Conservation (phyloP, 2,888 invertebrate genomes). For the Phasia obesa region DNA sequence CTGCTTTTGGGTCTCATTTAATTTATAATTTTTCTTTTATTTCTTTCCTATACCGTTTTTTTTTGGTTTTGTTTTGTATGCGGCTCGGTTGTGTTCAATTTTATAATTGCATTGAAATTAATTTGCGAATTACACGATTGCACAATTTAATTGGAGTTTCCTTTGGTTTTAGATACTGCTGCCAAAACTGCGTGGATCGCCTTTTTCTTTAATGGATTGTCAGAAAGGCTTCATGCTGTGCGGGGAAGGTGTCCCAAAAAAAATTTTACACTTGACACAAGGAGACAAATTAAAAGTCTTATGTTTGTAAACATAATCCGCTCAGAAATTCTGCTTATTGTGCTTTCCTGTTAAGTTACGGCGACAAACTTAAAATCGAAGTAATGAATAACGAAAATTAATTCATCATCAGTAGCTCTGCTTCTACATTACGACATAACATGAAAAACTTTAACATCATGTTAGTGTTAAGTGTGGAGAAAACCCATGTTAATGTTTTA, state of each 20-base stretch:
- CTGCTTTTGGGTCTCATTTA: constrained; percentile 27
- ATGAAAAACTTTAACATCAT: too few species aligned
- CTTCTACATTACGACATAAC: too few species aligned
- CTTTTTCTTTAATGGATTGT: constrained; percentile 58
- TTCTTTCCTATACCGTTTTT: constrained; percentile 9
- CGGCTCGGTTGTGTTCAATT: constrained; percentile 75
- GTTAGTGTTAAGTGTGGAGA: too few species aligned
- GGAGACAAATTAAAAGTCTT: too few species aligned
- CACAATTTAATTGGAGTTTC: constrained; percentile 81
- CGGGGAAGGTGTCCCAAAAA: constrained; percentile 27
- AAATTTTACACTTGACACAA: too few species aligned
- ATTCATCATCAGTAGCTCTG: too few species aligned
- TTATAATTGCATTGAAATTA: constrained; percentile 81
- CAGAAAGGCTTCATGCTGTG: constrained; percentile 58
- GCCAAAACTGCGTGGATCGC: constrained; percentile 62
- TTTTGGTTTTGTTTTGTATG: constrained; percentile 40
- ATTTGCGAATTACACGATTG: constrained; percentile 82
- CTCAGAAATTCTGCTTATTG: too few species aligned
- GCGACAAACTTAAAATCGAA: too few species aligned
- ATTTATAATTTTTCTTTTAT: neutral
- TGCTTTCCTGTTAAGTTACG: too few species aligned
- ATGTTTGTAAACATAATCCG: too few species aligned
- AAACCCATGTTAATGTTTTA: too few species aligned
- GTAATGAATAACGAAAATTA: too few species aligned
- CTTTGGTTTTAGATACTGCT: constrained; percentile 70